A percentile compares a stretch with the other conserved stretches of the same genome.
These are phyloP conservation scores for Limnephilus lunatus DNA, from an alignment of 2,888 invertebrate genomes.

Conservation along the genomic window DNA sequence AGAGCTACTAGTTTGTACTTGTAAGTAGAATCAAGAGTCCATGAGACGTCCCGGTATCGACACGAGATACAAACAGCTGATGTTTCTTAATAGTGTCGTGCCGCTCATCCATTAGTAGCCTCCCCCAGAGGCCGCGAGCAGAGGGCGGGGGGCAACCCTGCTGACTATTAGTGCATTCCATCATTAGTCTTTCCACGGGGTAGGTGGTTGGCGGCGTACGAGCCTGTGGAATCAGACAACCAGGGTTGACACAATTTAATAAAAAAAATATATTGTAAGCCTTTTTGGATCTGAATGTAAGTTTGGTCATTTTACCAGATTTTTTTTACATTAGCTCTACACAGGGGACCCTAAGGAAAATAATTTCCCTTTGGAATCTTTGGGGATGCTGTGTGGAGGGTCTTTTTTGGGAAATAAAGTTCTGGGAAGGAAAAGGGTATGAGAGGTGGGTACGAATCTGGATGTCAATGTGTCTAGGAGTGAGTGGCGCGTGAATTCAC, in stretches of 20 bases:
- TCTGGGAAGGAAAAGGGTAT: no score
- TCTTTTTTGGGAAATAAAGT: no score
- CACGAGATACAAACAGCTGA: constrained; percentile 61
- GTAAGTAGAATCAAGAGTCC: not conserved
- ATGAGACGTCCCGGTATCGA: not conserved
- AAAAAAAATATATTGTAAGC: not conserved
- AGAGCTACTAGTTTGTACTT: not conserved
- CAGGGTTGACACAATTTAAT: constrained; percentile 24
- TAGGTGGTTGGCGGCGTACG: constrained; percentile 7
- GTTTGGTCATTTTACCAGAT: no score
- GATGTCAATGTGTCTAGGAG: no score
- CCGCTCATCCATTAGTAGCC: constrained; percentile 61
- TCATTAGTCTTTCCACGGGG: constrained; percentile 76
- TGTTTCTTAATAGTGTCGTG: constrained; percentile 62
- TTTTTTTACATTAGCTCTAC: no score
- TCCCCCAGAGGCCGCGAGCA: constrained; percentile 19
- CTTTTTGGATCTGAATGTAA: no score
- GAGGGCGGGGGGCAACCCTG: constrained; percentile 51
- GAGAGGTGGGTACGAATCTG: no score
- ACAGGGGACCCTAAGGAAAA: no score
- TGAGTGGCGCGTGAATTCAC: no score
- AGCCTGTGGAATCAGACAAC: constrained; percentile 59
- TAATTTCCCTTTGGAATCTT: no score
- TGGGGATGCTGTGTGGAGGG: no score
- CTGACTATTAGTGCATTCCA: constrained; percentile 78